Evolutionary conservation across 2,113 vertebrate species (phyloP).

Genomic region (Hippocampus abdominalis): DNA sequence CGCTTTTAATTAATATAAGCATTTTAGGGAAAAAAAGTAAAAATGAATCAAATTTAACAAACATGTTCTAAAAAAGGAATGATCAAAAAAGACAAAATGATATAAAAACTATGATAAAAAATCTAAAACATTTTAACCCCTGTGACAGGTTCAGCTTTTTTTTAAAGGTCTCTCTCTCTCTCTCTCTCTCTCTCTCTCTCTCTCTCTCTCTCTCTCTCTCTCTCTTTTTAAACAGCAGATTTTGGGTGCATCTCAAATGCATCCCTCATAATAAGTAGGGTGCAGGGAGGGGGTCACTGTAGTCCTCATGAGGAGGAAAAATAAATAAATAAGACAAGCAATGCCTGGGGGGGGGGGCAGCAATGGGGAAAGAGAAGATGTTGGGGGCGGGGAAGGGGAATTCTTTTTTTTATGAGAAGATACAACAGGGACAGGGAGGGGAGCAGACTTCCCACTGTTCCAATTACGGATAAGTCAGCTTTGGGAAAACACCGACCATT

Average conservation of each 20-base stretch:
- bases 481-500: constrained; percentile 58
- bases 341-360: background rate
- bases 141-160: too few relatives aligned
- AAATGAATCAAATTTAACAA: too few relatives aligned
- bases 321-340: background rate
- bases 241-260: background rate
- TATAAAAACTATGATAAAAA: too few relatives aligned
- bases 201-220: too few relatives aligned
- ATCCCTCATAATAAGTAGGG: background rate
- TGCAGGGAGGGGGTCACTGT: background rate
- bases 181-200: too few relatives aligned
- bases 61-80: too few relatives aligned
- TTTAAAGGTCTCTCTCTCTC: too few relatives aligned
- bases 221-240: background rate
- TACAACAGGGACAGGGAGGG: constrained; percentile 24
- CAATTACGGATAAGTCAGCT: constrained; percentile 65
- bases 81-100: too few relatives aligned
- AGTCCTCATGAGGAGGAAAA: constrained; percentile 4
- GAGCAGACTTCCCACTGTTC: constrained; percentile 45
- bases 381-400: background rate
- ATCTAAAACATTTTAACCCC: too few relatives aligned
- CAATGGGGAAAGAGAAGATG: background rate
- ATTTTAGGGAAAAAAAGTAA: too few relatives aligned
- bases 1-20: too few relatives aligned
- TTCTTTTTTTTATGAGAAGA: constrained; percentile 30